Base-by-base conservation (phyloP, 1,140 invertebrate genomes). In the Akabosia matsudoensis region DNA sequence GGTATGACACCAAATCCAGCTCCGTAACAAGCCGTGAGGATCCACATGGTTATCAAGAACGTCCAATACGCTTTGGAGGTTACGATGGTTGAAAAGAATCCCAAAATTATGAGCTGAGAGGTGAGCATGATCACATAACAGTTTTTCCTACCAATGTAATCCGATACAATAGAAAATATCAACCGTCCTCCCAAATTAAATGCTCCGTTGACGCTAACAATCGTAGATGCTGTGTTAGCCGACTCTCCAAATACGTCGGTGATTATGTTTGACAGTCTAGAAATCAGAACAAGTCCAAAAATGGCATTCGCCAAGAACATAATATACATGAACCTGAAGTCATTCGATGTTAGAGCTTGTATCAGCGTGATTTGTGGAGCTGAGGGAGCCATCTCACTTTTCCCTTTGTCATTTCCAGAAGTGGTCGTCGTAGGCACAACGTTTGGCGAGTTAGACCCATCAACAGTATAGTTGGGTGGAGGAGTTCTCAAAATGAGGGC, bases 71-170 rank as follows among this genome's bases (percentile, higher is more conserved):
- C 10, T 34, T 37, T 34, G 2, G 70, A 26, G 4, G 70, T 72
- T 1, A 28, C 30, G 37, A 72, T 72, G 33, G 33, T 37, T 10
- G 70, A 72, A 33, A 72, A 72, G 22, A 22, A 26, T 7, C 31
- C 70, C 2, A 72, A 26, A 22, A 72, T 72, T n/a, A 72, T 37
- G 33, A 72, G 24, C 45, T 72, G 70, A 45, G 70, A 72, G 14
- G 70, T 72, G 10, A 72, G 37, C 70, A 72, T 72, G 7, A 72
- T 72, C 3, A 72, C 24, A 45, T 45, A 72, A 26, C 70, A 34
- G 33, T 72, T 72, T 33, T 72, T 72, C 24, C 70, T 2, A 2
- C 70, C 70, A 45, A 72, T 72, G 33, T 72, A 72, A 72, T 72
- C 70, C 13, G 70, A 72, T 1, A 72, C 2, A 22, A 72, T 72